Base-by-base conservation (phyloP, 2,113 vertebrate species). In the Pycnonotus jocosus region DNA sequence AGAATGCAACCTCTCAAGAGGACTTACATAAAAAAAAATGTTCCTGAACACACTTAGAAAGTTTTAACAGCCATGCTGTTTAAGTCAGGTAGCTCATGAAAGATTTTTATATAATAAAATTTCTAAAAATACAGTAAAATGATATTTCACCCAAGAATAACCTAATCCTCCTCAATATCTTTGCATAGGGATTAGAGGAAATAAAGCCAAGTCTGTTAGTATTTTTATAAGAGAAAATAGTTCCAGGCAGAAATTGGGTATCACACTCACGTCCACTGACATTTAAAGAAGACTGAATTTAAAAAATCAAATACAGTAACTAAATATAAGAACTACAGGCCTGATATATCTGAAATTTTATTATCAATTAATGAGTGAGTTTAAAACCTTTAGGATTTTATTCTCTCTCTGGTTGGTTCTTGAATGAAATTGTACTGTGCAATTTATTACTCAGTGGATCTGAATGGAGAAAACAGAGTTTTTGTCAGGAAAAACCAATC, bases 51-150 rank as follows among this genome's bases (percentile, higher is more conserved):
- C 35, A 50, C 61, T 78, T 66, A 65, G 40, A 50, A 95, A 81
- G 21, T 80, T 93, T 82, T 71, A 47, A 86, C 45, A 82, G 64
- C 80, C 57, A 57, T 18, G 28, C 73, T 76, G 44, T 35, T 56
- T 72, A 90, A 88, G 54, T 76, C 66, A 82, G 74, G 53, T 45
- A 92, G 79, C 54, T 83, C 57, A 58, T 31, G 37, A 50, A 92
- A 82, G 76, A 80, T 35, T 91, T 96, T 68, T 64, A 48, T 65
- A 56, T 72, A 88, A 91, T 33, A 91, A 83, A 37, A 61, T 69
- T 77, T 88, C 80, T 65, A 80, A 92, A 94, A 93, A 88, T 77
- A 72, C 72, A 88, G 72, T 77, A 31, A 86, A 88, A 86, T 77
- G 0, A 33, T 86, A 91, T 83, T 82, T 92, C 54, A 81, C 38